Percentiles rank a stretch among this genome's conserved stretches.
These are phyloP conservation scores for Bergia sp. DNA, from an alignment of 92 coral and sea anemone genomes.

Conservation along the genomic window DNA sequence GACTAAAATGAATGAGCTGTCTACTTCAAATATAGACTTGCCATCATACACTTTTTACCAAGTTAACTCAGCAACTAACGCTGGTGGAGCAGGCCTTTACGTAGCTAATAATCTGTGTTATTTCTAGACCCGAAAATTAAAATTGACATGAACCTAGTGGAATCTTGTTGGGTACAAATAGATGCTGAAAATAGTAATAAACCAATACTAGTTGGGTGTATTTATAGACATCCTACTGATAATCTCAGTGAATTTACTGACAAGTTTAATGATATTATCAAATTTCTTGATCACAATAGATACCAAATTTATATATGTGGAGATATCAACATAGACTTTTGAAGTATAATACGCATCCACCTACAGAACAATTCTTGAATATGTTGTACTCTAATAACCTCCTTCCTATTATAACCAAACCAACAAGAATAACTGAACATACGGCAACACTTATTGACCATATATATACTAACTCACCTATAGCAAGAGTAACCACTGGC, in stretches of 20 bases:
- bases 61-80: slow-evolving; percentile 12
- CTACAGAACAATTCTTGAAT: slow-evolving; percentile 53
- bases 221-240: slow-evolving; percentile 58
- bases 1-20: slow-evolving; percentile 1
- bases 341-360: slow-evolving; percentile 38
- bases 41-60: slow-evolving; percentile 23
- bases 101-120: neutral
- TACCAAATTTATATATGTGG: slow-evolving; percentile 58
- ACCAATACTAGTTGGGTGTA: slow-evolving; percentile 56
- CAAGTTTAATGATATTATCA: slow-evolving; percentile 48
- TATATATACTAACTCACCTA: too few species aligned
- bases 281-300: slow-evolving; percentile 30
- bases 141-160: slow-evolving; percentile 30
- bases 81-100: slow-evolving; percentile 11
- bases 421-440: too few species aligned
- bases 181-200: slow-evolving; percentile 50
- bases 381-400: slow-evolving; percentile 28
- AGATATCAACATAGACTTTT: slow-evolving; percentile 52
- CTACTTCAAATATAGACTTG: slow-evolving; percentile 27
- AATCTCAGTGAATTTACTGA: slow-evolving; percentile 51
- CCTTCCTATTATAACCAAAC: slow-evolving; percentile 57
- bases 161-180: slow-evolving; percentile 66
- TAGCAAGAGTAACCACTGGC: too few species aligned
- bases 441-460: too few species aligned
- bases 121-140: neutral